Conservation (phyloP, 2,797 vertebrate species). For the Bucorvus abyssinicus region DNA sequence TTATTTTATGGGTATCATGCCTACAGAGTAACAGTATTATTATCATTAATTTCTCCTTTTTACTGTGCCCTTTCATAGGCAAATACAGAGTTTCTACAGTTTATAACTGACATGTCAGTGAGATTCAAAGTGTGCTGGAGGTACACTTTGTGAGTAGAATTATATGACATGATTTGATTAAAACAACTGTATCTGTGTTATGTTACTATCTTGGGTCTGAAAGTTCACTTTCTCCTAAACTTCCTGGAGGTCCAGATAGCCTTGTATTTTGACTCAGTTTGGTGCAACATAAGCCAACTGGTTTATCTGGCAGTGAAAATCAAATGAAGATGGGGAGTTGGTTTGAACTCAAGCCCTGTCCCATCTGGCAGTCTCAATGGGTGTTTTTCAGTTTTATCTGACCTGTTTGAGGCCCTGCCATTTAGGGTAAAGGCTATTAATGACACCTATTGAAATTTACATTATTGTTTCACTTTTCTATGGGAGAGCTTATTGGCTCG, state of each 20-base stretch:
- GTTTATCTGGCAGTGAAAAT: background rate
- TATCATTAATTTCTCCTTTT: background rate
- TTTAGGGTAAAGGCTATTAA: background rate
- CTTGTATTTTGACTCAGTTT: background rate
- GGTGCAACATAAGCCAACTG: background rate
- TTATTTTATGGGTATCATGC: background rate
- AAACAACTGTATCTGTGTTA: background rate
- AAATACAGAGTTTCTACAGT: background rate
- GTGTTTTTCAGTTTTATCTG: background rate
- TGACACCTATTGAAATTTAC: background rate
- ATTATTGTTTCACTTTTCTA: background rate
- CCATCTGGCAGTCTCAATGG: background rate
- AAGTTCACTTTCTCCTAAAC: background rate
- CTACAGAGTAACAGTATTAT: background rate
- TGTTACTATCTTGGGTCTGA: background rate
- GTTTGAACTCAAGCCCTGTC: background rate
- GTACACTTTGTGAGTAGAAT: background rate
- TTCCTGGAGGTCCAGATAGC: background rate
- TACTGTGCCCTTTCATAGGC: background rate
- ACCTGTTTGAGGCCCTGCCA: background rate
- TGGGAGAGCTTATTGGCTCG: background rate
- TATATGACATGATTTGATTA: background rate
- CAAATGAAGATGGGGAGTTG: background rate
- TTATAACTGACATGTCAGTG: background rate
- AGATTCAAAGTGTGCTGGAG: background rate